Evolutionary conservation across 2,888 invertebrate genomes (phyloP).

Genomic region (Phortica magna): DNA sequence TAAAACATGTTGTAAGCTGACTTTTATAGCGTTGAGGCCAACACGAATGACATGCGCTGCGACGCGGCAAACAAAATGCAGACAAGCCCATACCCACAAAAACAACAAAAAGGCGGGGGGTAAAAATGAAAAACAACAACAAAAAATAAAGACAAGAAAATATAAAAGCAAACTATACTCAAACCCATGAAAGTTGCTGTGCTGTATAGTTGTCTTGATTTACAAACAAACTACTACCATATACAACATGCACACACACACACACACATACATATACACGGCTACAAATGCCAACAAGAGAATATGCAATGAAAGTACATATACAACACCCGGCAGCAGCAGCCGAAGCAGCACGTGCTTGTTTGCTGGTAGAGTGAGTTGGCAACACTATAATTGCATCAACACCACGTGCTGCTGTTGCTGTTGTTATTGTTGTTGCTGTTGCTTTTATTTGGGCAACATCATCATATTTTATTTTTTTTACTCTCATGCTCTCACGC

Average conservation of each 20-base stretch:
- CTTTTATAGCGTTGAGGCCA: slow-evolving; percentile 64
- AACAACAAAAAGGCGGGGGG: neutral
- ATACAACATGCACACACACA: slow-evolving; percentile 57
- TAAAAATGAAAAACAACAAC: no score
- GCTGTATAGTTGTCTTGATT: slow-evolving; percentile 70
- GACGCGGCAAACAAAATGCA: slow-evolving; percentile 35
- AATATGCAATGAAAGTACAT: slow-evolving; percentile 55
- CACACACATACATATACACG: slow-evolving; percentile 49
- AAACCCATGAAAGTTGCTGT: slow-evolving; percentile 25
- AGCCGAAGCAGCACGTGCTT: slow-evolving; percentile 28
- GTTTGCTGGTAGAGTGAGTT: slow-evolving; percentile 19
- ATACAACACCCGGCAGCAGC: neutral
- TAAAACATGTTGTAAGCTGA: slow-evolving; percentile 66
- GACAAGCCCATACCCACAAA: neutral
- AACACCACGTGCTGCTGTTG: slow-evolving; percentile 65
- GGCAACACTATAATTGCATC: slow-evolving; percentile 67
- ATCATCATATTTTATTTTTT: slow-evolving; percentile 56
- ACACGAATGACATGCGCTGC: slow-evolving; percentile 67
- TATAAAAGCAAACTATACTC: neutral
- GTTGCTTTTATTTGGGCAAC: slow-evolving; percentile 52
- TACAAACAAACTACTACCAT: slow-evolving; percentile 65
- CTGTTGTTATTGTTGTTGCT: slow-evolving; percentile 46
- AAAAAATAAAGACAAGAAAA: neutral
- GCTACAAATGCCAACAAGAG: slow-evolving; percentile 67
- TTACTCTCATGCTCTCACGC: slow-evolving; percentile 34